Evolutionary conservation across 1,140 invertebrate genomes (phyloP).

Genomic region (Augochlora pura): DNA sequence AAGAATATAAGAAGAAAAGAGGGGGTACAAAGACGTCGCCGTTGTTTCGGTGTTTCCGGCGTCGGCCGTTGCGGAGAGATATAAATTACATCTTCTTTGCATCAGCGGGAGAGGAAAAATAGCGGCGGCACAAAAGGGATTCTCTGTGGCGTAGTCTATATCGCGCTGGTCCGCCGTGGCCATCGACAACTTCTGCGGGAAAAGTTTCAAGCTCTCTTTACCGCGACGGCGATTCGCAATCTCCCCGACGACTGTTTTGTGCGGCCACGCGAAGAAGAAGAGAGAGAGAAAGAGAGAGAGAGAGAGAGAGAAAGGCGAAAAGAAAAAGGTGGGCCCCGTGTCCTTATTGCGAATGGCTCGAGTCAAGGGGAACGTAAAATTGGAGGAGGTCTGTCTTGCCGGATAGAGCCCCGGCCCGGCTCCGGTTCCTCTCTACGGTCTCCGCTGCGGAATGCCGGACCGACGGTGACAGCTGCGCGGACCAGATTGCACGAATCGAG

Average conservation of each 20-base stretch:
- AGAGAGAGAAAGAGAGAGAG: no score
- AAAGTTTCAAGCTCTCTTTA: constrained; percentile 25
- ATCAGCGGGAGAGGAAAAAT: not conserved
- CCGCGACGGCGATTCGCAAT: constrained; percentile 43
- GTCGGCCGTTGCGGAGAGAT: not conserved
- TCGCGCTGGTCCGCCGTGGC: not conserved
- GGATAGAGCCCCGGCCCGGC: constrained; percentile 6
- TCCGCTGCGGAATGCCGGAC: constrained; percentile 10
- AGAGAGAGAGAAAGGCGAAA: not conserved
- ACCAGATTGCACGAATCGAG: constrained; percentile 44
- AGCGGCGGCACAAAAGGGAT: not conserved
- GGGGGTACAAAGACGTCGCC: not conserved
- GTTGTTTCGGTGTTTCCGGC: not conserved
- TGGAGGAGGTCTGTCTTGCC: constrained; percentile 34
- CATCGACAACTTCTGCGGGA: constrained; percentile 20
- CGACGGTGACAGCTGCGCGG: constrained; percentile 37
- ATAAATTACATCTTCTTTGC: constrained; percentile 15
- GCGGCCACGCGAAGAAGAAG: not conserved
- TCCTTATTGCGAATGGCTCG: constrained; percentile 32
- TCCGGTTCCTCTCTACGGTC: no score
- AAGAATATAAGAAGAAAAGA: no score
- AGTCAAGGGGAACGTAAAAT: constrained; percentile 45
- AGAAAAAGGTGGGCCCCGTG: not conserved
- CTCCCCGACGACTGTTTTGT: constrained; percentile 35
- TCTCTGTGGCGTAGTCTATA: not conserved